Base-by-base conservation (phyloP, 1,140 invertebrate genomes). In the Drosophila simulans region DNA sequence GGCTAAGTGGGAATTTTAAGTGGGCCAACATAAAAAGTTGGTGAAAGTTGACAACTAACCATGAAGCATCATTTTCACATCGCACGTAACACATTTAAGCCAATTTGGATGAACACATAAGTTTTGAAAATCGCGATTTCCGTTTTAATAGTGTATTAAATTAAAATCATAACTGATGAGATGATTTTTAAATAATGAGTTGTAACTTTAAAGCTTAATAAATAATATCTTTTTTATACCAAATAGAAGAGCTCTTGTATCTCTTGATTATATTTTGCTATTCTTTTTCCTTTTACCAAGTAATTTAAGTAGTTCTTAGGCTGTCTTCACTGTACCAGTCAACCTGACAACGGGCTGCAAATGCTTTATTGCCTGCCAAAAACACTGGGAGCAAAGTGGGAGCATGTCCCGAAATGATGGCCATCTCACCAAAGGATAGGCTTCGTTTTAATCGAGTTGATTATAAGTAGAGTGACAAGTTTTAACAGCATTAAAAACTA, bases 321-420 rank as follows among this genome's bases (percentile, higher is more conserved):
- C 17, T 7, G 11, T 7, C 22, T 35, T 4, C 34, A 70, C 65
- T 69, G 66, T 70, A 12, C 35, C 13, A 11, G 12, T 12, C 20
- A 15, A 51, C 35, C 51, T 31, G 34, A 12, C 25, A 40, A 43
- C 17, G 20, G 54, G 20, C 64, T 42, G 66, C 40, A 35, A 40
- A 70, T 70, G 68, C 48, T 70, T 70, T 70, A 70, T 70, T 56
- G 64, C 68, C 43, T 70, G 68, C 64, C 68, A 70, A 70, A 70
- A 70, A 70, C 68, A 70, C 52, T 42, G 37, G 60, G 34, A 34
- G 37, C 40, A 10, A 15, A 12, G 10, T 12, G 4, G 35, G 25
- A 22, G 17, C 5, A 10, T 15, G n/a, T 15, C 12, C 40, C 10
- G 37, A 20, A 25, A 42, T 22, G 17, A 20, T 37, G 64, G 34